Evolutionary conservation across 2,113 vertebrate genomes (phyloP).

Genomic region (Promerops cafer): DNA sequence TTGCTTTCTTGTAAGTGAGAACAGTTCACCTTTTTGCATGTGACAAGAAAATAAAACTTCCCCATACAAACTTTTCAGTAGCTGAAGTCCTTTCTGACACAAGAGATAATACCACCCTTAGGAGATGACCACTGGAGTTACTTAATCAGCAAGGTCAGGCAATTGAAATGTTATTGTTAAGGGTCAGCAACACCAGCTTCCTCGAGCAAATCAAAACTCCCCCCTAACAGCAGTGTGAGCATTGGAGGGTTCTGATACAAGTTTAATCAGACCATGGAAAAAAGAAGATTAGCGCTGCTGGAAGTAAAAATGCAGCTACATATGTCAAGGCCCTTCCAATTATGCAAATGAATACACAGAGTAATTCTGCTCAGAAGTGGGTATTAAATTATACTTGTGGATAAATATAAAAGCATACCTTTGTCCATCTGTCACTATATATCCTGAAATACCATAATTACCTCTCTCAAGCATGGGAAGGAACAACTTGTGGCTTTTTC

Average conservation of each 20-base stretch:
- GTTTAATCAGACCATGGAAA: background rate
- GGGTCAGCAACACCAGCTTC: background rate
- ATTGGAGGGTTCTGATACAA: background rate
- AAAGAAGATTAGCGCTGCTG: background rate
- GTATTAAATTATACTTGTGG: constrained; percentile 7
- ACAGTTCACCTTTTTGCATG: background rate
- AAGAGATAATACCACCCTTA: background rate
- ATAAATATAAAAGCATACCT: constrained; percentile 30
- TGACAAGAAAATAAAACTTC: background rate
- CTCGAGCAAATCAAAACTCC: background rate
- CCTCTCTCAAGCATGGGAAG: background rate
- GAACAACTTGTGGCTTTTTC: background rate
- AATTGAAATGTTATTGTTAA: background rate
- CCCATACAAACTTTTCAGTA: background rate
- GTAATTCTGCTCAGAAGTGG: background rate
- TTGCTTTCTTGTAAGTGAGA: background rate
- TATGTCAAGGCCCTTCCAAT: background rate
- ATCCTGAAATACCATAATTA: constrained; percentile 7
- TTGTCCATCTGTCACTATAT: constrained; percentile 17
- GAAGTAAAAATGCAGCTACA: background rate
- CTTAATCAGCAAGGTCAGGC: background rate
- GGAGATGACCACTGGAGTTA: background rate
- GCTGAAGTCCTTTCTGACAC: background rate
- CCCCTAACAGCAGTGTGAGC: background rate
- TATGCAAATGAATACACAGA: constrained; percentile 24